Conservation (phyloP, 2,888 invertebrate species). For the Rhagonycha lutea region DNA sequence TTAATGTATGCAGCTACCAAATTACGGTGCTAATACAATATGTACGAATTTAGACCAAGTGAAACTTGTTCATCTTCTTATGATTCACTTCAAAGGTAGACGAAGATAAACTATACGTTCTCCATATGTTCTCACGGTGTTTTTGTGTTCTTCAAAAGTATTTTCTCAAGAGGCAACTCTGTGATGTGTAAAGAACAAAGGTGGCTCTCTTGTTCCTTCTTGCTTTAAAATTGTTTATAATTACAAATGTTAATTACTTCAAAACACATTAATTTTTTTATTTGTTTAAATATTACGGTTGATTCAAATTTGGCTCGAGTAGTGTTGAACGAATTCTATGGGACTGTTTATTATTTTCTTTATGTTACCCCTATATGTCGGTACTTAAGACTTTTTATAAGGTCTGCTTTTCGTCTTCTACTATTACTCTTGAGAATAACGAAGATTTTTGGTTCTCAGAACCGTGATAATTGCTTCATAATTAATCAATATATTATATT, state of each 20-base stretch:
- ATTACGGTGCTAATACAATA: slow-evolving; percentile 19
- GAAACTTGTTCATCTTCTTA: neutral
- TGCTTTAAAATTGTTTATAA: neutral
- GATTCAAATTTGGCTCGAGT: neutral
- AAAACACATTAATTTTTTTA: neutral
- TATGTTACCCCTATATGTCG: slow-evolving; percentile 15
- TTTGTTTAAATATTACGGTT: neutral
- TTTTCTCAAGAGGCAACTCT: slow-evolving; percentile 26
- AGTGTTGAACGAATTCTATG: neutral
- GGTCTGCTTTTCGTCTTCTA: slow-evolving; percentile 31
- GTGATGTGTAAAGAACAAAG: slow-evolving; percentile 10
- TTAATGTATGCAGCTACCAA: slow-evolving; percentile 3
- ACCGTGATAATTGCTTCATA: neutral
- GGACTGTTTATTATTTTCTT: slow-evolving; percentile 9
- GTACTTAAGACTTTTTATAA: slow-evolving; percentile 28
- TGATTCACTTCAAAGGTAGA: neutral
- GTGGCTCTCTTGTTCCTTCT: neutral
- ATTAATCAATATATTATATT: neutral
- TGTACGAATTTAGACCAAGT: slow-evolving; percentile 6
- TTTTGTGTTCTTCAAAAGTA: slow-evolving; percentile 20
- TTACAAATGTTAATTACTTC: neutral
- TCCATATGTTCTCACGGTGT: slow-evolving; percentile 29
- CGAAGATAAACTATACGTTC: slow-evolving; percentile 12
- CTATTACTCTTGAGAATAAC: slow-evolving; percentile 28
- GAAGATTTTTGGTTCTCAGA: slow-evolving; percentile 19